These are phyloP conservation scores for Caenorhabditis becei DNA, from an alignment of 2,888 invertebrate species.

Conservation along the genomic window DNA sequence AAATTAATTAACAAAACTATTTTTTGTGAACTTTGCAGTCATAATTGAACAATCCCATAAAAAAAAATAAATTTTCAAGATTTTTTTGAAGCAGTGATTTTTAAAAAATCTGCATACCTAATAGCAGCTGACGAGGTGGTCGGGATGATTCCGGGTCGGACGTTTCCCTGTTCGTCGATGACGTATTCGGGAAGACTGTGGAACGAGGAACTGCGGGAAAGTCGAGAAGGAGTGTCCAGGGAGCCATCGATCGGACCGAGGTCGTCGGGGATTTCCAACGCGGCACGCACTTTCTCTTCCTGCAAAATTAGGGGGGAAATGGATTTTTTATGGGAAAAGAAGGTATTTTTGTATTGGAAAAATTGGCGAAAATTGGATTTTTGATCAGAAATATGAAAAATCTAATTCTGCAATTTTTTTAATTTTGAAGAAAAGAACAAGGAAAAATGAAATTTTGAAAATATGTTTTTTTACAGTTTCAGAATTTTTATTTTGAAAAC, in stretches of 20 bases:
- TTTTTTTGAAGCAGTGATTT: not conserved
- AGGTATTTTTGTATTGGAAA: too few relatives aligned
- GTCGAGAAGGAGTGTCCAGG: constrained; percentile 41
- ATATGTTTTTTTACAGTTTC: too few relatives aligned
- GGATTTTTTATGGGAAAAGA: not conserved
- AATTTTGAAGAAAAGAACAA: too few relatives aligned
- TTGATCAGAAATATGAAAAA: too few relatives aligned
- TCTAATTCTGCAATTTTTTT: too few relatives aligned
- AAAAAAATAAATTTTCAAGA: not conserved
- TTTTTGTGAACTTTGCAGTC: too few relatives aligned
- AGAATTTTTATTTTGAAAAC: too few relatives aligned
- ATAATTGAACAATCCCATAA: too few relatives aligned
- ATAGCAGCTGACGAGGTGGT: constrained; percentile 22
- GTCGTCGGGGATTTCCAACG: constrained; percentile 74
- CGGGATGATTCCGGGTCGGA: constrained; percentile 55
- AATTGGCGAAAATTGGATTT: too few relatives aligned
- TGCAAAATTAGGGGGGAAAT: constrained; percentile 36
- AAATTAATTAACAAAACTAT: too few relatives aligned
- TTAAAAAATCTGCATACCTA: constrained; percentile 14
- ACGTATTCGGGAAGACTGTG: constrained; percentile 80
- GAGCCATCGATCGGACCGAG: constrained; percentile 48
- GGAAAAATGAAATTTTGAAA: too few relatives aligned
- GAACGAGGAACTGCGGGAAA: constrained; percentile 76
- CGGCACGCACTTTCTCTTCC: constrained; percentile 77
- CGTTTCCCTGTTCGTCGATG: constrained; percentile 74